These are phyloP conservation scores for Saccopteryx leptura DNA, from an alignment of 2,113 vertebrate species.

Conservation along the genomic window DNA sequence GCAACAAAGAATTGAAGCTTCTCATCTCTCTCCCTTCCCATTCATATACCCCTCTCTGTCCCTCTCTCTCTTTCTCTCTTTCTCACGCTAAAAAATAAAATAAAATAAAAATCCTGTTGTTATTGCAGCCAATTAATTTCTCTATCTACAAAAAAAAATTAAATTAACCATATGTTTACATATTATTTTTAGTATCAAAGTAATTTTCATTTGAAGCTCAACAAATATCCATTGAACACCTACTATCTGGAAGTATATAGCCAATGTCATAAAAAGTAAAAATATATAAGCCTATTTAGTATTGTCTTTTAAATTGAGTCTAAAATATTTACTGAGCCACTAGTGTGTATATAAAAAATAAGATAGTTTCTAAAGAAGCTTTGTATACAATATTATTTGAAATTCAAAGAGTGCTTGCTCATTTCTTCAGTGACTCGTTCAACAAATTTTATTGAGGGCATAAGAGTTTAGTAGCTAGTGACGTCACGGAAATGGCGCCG, in stretches of 20 bases:
- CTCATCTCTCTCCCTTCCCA: too few relatives aligned
- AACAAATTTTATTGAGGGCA: not conserved
- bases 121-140: not conserved
- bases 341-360: not conserved
- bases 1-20: too few relatives aligned
- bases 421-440: not conserved
- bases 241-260: not conserved
- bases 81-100: too few relatives aligned
- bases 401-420: not conserved
- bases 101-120: not conserved
- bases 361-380: conserved; percentile 2
- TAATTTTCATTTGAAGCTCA: conserved; percentile 32
- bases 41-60: too few relatives aligned
- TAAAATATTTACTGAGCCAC: not conserved
- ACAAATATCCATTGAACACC: not conserved
- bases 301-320: conserved; percentile 27
- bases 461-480: too few relatives aligned
- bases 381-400: not conserved
- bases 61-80: too few relatives aligned
- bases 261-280: not conserved
- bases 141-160: not conserved
- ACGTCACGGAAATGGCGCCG: too few relatives aligned
- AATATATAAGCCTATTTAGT: not conserved
- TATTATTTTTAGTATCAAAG: not conserved
- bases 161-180: conserved; percentile 2